phyloP scores from a whole-genome alignment of 1,140 invertebrate species.

The Atta colombica region DNA sequence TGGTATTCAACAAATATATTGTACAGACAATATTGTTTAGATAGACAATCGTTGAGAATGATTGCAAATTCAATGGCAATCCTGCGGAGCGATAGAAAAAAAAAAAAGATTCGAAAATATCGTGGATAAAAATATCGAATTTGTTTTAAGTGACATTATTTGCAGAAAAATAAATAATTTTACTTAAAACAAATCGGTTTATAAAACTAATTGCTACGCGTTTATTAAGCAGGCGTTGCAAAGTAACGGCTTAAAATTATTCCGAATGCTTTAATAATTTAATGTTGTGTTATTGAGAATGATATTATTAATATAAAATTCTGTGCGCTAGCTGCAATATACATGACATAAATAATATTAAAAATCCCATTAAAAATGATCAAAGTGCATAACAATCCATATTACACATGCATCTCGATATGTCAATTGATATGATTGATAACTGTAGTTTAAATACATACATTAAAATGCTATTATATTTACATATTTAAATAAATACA shows the following conservation, averaged over 20 bases:
- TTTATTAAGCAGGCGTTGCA: not conserved
- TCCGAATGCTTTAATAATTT: not conserved
- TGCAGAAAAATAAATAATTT: not conserved
- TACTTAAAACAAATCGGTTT: not conserved
- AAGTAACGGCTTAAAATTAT: not conserved
- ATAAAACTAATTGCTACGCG: not conserved
- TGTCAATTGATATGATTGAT: constrained; percentile 36
- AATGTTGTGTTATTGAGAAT: constrained; percentile 5
- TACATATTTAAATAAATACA: not conserved
- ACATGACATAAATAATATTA: not conserved
- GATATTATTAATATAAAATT: constrained; percentile 11
- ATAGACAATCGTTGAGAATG: not conserved
- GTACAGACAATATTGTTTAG: not conserved
- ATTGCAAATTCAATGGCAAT: constrained; percentile 4
- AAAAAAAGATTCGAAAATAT: not conserved
- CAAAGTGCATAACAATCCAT: not conserved
- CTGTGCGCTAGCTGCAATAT: not conserved
- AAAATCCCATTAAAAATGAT: constrained; percentile 20
- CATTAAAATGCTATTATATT: constrained; percentile 37
- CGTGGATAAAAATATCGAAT: not conserved
- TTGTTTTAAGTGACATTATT: not conserved
- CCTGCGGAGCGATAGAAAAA: not conserved
- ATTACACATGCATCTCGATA: not conserved
- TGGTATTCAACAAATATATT: constrained; percentile 10
- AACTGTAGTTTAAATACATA: constrained; percentile 38